Base-by-base conservation (phyloP, 2,113 vertebrate species). In the Capreolus pygargus region DNA sequence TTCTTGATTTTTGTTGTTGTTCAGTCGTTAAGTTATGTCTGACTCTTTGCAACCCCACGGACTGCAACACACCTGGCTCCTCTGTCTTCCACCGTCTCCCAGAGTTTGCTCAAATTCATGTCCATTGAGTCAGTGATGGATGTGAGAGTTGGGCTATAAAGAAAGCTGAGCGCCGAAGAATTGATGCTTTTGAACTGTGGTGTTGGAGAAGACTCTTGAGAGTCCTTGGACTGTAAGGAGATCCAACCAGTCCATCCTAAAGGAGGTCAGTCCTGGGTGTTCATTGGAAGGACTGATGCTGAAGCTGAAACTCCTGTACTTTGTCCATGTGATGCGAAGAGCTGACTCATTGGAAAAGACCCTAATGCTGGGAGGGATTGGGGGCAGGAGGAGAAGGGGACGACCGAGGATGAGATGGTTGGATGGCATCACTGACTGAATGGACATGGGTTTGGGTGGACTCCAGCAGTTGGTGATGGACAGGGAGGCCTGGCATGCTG, bases 361-460 rank as follows among this genome's bases (percentile, higher is more conserved):
- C 67, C n/a, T 39, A n/a, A 70, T 23, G 67, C 67, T 70, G 67
- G n/a, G 19, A 70, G 6, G 3, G n/a, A 70, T 39, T 23, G 67
- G 23, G n/a, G 67, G 67, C 5, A 39, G 67, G 67, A 70, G 36
- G 67, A 70, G 19, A 39, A 70, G 19, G 19, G 67, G 67, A 39
- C 0, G 0, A 70, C 67, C 39, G 67, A 70, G 10, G n/a, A 39
- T 70, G 67, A 70, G n/a, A 70, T 70, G n/a, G 67, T 1, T 70
- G 67, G n/a, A 23, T 70, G 10, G 2, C 19, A 70, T 70, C n/a
- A 70, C 9, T 0, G 0, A 70, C n/a, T 70, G 10, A 23, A 13
- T 23, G 67, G 67, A 70, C n/a, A 70, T 13, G 19, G 23, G n/a
- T 39, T 23, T 70, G 19, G 67, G 67, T 70, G 12, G 39, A 70